phyloP scores from a whole-genome alignment of 2,113 vertebrate species.

The Mesoclemmys tuberculata region DNA sequence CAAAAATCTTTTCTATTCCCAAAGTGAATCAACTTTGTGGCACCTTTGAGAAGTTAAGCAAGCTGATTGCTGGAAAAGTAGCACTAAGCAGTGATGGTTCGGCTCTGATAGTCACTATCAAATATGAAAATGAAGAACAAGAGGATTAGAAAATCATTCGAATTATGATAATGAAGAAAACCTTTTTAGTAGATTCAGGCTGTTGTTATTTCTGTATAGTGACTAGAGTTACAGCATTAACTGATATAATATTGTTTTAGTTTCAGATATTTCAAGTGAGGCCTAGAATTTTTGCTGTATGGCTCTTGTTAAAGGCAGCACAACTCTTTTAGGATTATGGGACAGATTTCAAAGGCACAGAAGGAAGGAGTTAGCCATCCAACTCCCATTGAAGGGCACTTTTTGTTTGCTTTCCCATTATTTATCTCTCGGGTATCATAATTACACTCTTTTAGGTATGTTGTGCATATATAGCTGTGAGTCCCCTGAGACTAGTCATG shows the following conservation, averaged over 20 bases:
- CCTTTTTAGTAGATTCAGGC: neutral
- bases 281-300: neutral
- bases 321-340: neutral
- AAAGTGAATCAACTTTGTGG: constrained; percentile 82
- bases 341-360: neutral
- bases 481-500: neutral
- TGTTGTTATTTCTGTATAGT: neutral
- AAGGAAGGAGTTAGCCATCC: neutral
- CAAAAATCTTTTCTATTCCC: constrained; percentile 80
- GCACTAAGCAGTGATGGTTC: constrained; percentile 79
- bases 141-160: neutral
- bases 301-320: neutral
- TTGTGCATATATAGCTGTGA: neutral
- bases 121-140: constrained; percentile 16
- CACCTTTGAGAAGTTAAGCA: constrained; percentile 74
- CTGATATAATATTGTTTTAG: neutral
- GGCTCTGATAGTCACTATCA: constrained; percentile 72
- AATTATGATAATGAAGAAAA: neutral
- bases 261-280: neutral
- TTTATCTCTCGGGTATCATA: neutral
- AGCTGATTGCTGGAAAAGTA: constrained; percentile 76
- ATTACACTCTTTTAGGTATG: neutral
- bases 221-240: neutral
- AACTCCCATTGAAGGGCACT: neutral
- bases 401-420: neutral